A percentile compares a stretch with the other conserved stretches of the same genome.
These are phyloP conservation scores for Hippocampus comes DNA, from an alignment of 2,113 vertebrate genomes.

Conservation along the genomic window DNA sequence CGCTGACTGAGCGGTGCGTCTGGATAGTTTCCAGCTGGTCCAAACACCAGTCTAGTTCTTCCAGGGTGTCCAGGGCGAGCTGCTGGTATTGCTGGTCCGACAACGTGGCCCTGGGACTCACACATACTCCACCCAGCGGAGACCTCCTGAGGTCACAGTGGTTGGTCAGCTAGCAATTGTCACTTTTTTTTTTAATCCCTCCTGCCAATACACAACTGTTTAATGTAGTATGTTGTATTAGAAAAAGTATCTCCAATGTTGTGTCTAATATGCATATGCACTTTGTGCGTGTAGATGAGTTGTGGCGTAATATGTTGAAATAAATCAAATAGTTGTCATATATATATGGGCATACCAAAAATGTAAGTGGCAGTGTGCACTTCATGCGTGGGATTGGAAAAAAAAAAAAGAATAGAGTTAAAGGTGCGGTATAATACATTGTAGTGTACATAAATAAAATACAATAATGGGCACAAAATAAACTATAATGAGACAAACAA, in stretches of 20 bases:
- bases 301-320: too few species aligned
- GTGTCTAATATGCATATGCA: too few species aligned
- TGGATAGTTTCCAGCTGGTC: slow-evolving; percentile 93
- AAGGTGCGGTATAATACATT: too few species aligned
- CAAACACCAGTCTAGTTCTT: slow-evolving; percentile 93
- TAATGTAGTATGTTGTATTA: too few species aligned
- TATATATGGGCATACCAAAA: too few species aligned
- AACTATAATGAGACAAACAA: not conserved
- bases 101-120: slow-evolving; percentile 64
- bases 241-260: too few species aligned
- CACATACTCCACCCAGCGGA: slow-evolving; percentile 60
- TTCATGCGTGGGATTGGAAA: too few species aligned
- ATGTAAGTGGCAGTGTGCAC: too few species aligned
- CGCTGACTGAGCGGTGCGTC: slow-evolving; percentile 79
- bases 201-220: not conserved
- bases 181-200: not conserved
- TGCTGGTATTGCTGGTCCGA: slow-evolving; percentile 82
- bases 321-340: not conserved
- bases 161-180: not conserved
- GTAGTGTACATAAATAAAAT: not conserved
- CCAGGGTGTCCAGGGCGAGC: slow-evolving; percentile 83
- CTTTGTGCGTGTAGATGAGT: too few species aligned
- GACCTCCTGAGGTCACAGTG: slow-evolving; percentile 64
- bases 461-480: not conserved
- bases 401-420: too few species aligned